Base-by-base conservation (phyloP, 2,113 vertebrate species). In the Cardinalis cardinalis region DNA sequence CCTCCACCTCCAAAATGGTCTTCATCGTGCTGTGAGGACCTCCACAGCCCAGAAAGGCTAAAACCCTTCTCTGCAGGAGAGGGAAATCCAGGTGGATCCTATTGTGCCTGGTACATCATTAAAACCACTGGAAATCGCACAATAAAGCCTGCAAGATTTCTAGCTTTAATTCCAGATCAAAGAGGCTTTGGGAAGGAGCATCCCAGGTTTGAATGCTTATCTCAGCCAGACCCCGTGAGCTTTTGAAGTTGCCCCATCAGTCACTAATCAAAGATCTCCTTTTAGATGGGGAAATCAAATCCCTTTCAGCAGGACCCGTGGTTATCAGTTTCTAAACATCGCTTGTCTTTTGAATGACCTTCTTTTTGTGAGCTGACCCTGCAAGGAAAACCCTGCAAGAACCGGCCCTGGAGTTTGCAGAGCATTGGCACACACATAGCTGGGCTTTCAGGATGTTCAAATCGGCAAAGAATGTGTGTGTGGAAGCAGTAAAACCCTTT, bases 171-270 rank as follows among this genome's bases (percentile, higher is more conserved):
- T 95, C 93, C 88, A 94, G 95, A 96, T 97, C 96, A 96, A 97
- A 96, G 95, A 73, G 71, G 71, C 68, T 78, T 73, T 59, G 90
- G 92, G 89, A 93, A 93, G 78, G 87, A 93, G 76, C 90, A 85
- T 89, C 90, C 84, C 86, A 89, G 90, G 84, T 97, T 79, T 77
- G 69, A 95, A 87, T 74, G 84, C 95, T 96, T 96, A 96, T 96
- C 95, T 95, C 88, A 48, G 87, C 85, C 91, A 89, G 93, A 85
- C 85, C 73, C 90, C 10, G 2, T 2, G 25, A 86, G 92, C 90
- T 78, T 97, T 97, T 96, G 96, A 96, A 96, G 94, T 95, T 58
- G 59, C 84, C 81, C 94, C 95, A 96, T 94, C 95, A 91, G 77
- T 95, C 95, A 95, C 87, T 89, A 87, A 93, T 94, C 88, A 95